These are phyloP conservation scores for Sebastiscus albofasciatus DNA, from an alignment of 2,797 vertebrate species.

Conservation along the genomic window DNA sequence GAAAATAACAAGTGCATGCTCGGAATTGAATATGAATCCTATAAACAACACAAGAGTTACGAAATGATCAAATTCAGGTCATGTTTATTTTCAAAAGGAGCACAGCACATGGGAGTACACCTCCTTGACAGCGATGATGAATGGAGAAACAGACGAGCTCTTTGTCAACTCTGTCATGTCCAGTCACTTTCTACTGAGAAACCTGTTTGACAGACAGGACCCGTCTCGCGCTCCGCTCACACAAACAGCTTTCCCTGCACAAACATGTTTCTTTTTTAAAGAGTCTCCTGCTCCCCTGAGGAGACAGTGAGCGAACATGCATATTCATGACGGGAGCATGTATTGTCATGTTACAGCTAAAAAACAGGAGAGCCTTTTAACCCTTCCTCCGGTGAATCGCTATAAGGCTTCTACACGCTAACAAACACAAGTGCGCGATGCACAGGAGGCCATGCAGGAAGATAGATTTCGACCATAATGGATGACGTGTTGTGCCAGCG, in stretches of 20 bases:
- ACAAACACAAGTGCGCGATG: conserved; percentile 7
- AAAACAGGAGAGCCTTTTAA: conserved; percentile 12
- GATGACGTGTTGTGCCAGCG: conserved; percentile 15
- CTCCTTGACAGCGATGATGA: conserved; percentile 9
- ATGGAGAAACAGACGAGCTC: conserved; percentile 26
- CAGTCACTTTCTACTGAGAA: conserved; percentile 28
- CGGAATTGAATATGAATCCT: not conserved
- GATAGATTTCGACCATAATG: conserved; percentile 30
- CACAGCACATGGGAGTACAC: not conserved
- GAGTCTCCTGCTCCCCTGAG: conserved; percentile 13
- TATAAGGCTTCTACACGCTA: not conserved
- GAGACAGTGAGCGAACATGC: conserved; percentile 39
- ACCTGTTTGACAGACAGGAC: conserved; percentile 51
- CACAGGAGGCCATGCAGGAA: conserved; percentile 40
- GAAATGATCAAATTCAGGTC: not conserved
- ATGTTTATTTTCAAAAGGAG: conserved; percentile 8
- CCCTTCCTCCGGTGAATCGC: not conserved
- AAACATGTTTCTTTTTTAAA: conserved; percentile 57
- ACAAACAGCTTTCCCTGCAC: conserved; percentile 35
- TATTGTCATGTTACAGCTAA: conserved; percentile 51
- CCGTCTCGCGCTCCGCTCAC: conserved; percentile 22
- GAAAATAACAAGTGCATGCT: not conserved
- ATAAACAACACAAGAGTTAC: not conserved
- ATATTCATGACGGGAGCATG: conserved; percentile 54
- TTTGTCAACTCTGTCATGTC: conserved; percentile 42